phyloP scores from a whole-genome alignment of 2,888 invertebrate genomes.

The Lasioglossum zephyrum region DNA sequence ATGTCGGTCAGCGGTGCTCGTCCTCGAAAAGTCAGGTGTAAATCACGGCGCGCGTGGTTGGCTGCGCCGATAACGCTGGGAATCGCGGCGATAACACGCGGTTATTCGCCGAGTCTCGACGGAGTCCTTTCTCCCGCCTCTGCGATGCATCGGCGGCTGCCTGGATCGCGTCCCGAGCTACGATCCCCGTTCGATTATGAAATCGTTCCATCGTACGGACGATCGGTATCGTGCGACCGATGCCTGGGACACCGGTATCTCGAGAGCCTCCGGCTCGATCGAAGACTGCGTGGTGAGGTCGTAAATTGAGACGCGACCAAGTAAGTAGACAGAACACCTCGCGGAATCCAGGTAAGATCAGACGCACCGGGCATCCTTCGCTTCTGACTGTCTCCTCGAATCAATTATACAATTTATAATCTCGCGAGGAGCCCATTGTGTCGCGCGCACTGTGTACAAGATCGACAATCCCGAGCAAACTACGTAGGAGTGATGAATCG shows the following conservation, averaged over 20 bases:
- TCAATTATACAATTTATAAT: constrained; percentile 10
- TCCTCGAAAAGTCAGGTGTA: constrained; percentile 43
- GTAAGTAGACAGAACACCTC: background rate
- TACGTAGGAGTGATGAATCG: background rate
- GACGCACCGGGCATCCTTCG: background rate
- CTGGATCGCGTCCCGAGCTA: background rate
- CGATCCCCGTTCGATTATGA: constrained; percentile 29
- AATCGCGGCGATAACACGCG: constrained; percentile 23
- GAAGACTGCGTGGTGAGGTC: background rate
- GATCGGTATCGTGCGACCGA: constrained; percentile 25
- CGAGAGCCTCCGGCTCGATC: background rate
- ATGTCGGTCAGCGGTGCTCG: constrained; percentile 10
- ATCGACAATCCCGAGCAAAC: background rate
- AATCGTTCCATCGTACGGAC: constrained; percentile 31
- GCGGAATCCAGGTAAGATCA: background rate
- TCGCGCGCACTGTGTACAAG: background rate
- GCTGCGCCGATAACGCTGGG: constrained; percentile 26
- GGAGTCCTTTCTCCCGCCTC: constrained; percentile 44
- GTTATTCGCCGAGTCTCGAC: background rate
- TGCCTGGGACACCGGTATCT: background rate
- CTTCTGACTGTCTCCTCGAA: background rate
- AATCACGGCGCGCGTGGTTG: constrained; percentile 19
- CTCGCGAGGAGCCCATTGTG: too few species aligned
- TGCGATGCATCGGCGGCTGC: too few species aligned
- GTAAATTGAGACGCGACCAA: constrained; percentile 7